Evolutionary conservation across 2,888 invertebrate species (phyloP).

Genomic region (Lasioglossum calceatum): DNA sequence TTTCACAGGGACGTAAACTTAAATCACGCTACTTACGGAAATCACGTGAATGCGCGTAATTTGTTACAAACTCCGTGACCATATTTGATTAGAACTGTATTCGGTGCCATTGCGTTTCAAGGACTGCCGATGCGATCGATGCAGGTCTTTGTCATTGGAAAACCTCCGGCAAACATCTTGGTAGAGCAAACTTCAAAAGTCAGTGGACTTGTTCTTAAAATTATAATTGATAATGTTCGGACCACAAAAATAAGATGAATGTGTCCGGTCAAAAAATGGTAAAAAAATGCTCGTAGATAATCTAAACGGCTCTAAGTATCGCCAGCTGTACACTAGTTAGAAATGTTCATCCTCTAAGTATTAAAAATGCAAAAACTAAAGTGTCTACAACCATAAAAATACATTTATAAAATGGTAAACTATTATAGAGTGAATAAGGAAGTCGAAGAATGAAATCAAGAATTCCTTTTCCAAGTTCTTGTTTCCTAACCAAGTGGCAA

Average conservation of each 20-base stretch:
- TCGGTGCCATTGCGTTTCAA: neutral
- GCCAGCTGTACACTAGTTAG: neutral
- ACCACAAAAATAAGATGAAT: neutral
- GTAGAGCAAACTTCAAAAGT: neutral
- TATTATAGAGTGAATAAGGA: too few relatives aligned
- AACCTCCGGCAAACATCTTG: neutral
- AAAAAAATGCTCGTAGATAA: neutral
- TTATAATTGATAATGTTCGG: neutral
- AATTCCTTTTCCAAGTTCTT: neutral
- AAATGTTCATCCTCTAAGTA: neutral
- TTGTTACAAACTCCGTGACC: neutral
- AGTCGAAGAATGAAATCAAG: too few relatives aligned
- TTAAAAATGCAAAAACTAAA: neutral
- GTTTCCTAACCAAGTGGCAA: constrained; percentile 1
- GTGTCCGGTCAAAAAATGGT: neutral
- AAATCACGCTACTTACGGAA: neutral
- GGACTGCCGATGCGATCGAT: neutral
- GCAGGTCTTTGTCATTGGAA: neutral
- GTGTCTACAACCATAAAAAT: neutral
- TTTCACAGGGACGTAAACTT: constrained; percentile 6
- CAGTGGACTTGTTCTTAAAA: neutral
- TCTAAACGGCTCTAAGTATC: neutral
- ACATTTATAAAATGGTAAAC: neutral
- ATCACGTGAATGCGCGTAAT: neutral
- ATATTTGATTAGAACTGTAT: neutral